Conservation (phyloP, 2,888 invertebrate species). For the Ophioninae sp. region DNA sequence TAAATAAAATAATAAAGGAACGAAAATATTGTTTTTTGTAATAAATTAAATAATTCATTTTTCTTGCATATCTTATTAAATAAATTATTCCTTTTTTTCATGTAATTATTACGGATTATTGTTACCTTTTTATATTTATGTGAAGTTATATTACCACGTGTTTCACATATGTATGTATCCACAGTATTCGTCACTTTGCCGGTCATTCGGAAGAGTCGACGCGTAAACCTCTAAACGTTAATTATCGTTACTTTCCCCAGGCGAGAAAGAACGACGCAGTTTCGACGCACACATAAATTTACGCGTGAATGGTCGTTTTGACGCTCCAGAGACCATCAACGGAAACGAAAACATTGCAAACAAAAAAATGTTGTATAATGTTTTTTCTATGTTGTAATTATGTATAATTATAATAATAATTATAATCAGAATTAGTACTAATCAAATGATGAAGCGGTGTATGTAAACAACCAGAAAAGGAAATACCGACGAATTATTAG, state of each 20-base stretch:
- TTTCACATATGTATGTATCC: not conserved
- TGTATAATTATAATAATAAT: too few relatives aligned
- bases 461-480: not conserved
- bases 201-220: conserved; percentile 4
- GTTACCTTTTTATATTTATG: too few relatives aligned
- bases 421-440: not conserved
- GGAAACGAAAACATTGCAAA: conserved; percentile 9
- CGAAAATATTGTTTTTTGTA: too few relatives aligned
- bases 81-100: too few relatives aligned
- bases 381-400: too few relatives aligned
- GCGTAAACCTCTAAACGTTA: conserved; percentile 17
- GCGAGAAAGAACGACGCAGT: not conserved
- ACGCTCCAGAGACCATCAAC: conserved; percentile 18
- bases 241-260: conserved; percentile 33
- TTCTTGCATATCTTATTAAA: too few relatives aligned
- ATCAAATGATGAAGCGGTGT: not conserved
- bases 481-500: not conserved
- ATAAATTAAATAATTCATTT: too few relatives aligned
- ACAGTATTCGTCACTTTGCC: not conserved
- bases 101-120: too few relatives aligned
- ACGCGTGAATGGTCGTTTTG: conserved; percentile 26
- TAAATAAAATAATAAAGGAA: too few relatives aligned
- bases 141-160: too few relatives aligned
- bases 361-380: not conserved
- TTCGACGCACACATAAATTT: not conserved